These are phyloP conservation scores for Dreissena polymorpha DNA, from an alignment of 1,140 invertebrate species.

Conservation along the genomic window DNA sequence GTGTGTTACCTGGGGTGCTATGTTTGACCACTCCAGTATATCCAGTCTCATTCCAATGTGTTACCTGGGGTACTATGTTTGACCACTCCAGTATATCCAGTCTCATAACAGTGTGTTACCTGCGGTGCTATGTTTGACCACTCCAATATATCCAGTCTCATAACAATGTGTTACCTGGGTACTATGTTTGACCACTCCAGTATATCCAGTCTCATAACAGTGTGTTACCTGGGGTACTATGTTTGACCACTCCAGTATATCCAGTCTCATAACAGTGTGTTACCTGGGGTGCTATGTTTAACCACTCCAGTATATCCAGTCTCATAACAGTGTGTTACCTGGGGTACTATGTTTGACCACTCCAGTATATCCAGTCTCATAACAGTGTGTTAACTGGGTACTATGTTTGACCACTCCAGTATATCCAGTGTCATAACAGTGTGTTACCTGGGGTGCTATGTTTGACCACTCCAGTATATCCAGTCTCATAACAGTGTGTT, in stretches of 20 bases:
- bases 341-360: conserved; percentile 78
- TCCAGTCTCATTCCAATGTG: too few species aligned
- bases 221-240: too few species aligned
- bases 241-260: conserved; percentile 78
- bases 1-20: too few species aligned
- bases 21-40: conserved; percentile 79
- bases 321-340: too few species aligned
- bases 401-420: conserved; percentile 78
- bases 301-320: conserved; percentile 79
- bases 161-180: too few species aligned
- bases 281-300: too few species aligned
- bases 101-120: too few species aligned
- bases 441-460: too few species aligned
- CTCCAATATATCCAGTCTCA: conserved; percentile 80
- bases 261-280: too few species aligned
- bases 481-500: too few species aligned
- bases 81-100: conserved; percentile 78
- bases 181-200: conserved; percentile 78
- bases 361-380: conserved; percentile 80
- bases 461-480: conserved; percentile 78
- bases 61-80: too few species aligned
- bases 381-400: too few species aligned
- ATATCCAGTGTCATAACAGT: conserved; percentile 81
- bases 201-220: conserved; percentile 81
- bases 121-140: conserved; percentile 79